Base-by-base conservation (phyloP, 1,140 invertebrate species). In the Apis cerana region DNA sequence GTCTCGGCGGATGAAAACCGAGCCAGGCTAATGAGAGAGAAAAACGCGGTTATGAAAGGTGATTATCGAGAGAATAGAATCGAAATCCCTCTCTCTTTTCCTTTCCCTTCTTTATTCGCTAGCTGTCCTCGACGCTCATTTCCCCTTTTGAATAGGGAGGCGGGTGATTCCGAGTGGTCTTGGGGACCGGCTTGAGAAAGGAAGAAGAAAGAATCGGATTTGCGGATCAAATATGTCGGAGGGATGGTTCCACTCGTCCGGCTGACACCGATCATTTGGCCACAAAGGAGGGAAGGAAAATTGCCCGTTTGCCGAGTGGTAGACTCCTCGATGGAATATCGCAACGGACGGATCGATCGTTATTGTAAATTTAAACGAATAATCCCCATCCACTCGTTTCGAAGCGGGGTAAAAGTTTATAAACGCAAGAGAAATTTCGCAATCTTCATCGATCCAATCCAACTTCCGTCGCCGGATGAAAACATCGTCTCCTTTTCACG, bases 31-130 rank as follows among this genome's bases (percentile, higher is more conserved):
- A 68, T 10, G 48, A 80, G 62, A 15, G 50, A 65, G 72, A 72
- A 76, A 87, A 87, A 64, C 61, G 48, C 74, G 84, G 79, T 71
- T 72, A 79, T 67, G 81, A 83, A 87, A 79, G 70, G 62, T 84
- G 85, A 87, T 87, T 83, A 87, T 84, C 85, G 82, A 77, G 58
- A 62, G 77, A 85, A 69, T 85, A 72, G 68, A 56, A 64, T n/a
- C 59, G 58, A 75, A 80, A 19, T 56, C 43, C 50, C n/a, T 50
- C 23, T 21, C 8, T 13, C 33, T 59, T 21, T 9, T 5, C n/a
- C 21, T 59, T n/a, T 59, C 19, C 7, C 8, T n/a, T 17, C 17
- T 17, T 19, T 7, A 17, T 21, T n/a, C 58, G 1, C 1, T 27
- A 2, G 69, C 58, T 76, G 83, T 85, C 56, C 65, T 58, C 72